Evolutionary conservation across 37 sponge, comb jelly and placozoan species (phyloP).

Genomic region (Diacarnus erythraeanus): DNA sequence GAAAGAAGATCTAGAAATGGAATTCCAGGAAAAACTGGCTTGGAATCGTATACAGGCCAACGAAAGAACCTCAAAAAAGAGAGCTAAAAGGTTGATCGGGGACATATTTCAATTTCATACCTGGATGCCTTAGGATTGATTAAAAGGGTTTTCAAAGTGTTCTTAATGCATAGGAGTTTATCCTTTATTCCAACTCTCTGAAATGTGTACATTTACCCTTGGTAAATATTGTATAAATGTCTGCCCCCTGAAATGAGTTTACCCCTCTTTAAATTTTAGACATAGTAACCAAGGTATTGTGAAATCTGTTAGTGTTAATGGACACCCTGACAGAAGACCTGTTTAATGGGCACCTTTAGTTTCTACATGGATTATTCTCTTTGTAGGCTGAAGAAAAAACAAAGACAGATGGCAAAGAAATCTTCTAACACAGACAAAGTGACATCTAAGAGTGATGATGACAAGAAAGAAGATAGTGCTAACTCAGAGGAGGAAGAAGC

Average conservation of each 20-base stretch:
- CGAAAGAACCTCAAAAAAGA: constrained; percentile 87
- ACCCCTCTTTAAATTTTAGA: not conserved
- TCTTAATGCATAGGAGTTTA: too few relatives aligned
- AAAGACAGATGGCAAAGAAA: constrained; percentile 42
- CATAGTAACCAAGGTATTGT: not conserved
- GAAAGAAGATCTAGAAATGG: constrained; percentile 73
- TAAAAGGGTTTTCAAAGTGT: too few relatives aligned
- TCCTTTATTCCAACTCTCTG: too few relatives aligned
- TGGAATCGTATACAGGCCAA: constrained; percentile 60
- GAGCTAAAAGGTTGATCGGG: constrained; percentile 95
- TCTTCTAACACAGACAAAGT: not conserved
- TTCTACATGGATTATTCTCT: not conserved
- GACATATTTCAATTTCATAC: too few relatives aligned
- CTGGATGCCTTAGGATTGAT: too few relatives aligned
- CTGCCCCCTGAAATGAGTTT: too few relatives aligned
- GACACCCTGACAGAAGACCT: not conserved
- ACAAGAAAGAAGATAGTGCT: not conserved
- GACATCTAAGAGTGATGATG: not conserved
- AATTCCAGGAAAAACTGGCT: constrained; percentile 70
- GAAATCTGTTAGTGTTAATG: constrained; percentile 3
- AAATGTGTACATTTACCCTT: too few relatives aligned
- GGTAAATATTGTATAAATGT: too few relatives aligned
- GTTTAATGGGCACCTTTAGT: not conserved
- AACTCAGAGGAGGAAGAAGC: constrained; percentile 46
- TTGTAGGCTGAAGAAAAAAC: constrained; percentile 49